Evolutionary conservation across 2,888 invertebrate species (phyloP), one percentile per base, ranked within the genome.

Genomic region (Pterostichus madidus): DNA sequence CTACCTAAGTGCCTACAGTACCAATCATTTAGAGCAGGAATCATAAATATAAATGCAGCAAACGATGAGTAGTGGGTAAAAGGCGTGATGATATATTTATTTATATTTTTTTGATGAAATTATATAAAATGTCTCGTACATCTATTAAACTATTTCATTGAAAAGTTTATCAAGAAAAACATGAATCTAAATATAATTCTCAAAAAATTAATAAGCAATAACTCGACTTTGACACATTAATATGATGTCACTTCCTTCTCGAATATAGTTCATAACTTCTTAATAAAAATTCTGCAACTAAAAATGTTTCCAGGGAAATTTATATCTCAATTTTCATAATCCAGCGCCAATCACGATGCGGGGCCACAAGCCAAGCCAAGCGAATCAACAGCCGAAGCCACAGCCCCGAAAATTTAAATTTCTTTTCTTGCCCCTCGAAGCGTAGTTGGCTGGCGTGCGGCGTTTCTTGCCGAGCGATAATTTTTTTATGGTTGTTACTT

Each of bases 301-400:
- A 71, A 64, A 71, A 71, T 71, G 68, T 71, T 71, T 17, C 15
- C 13, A 6, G 17, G 68, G 68, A 44, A 71, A 71, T 71, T 71
- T 71, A 71, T 71, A 71, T 71, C 68, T 71, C 68, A 71, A 71
- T 44, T 71, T 71, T 71, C 39, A 71, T 71, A 71, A 71, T 71
- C 68, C 68, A 71, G 44, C 15, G 8, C 68, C 76, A 24, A 3
- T 3, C 24, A 24, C 24, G 24, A 24, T 24, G 24, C 3, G 24
- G 3, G 24, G 75, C 83, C 84, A 84, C 81, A 84, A 84, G 84
- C 81, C 81, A 84, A 84, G 84, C 83, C 84, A 84, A 84, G 84
- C 84, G 84, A 83, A 84, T 85, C 84, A 85, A 84, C 83, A 81
- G 82, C 82, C 84, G 84, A 15, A 35, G 32, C 68, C 53, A 73